phyloP scores from a whole-genome alignment of 1,140 invertebrate genomes.

The Penaeus japonicus region DNA sequence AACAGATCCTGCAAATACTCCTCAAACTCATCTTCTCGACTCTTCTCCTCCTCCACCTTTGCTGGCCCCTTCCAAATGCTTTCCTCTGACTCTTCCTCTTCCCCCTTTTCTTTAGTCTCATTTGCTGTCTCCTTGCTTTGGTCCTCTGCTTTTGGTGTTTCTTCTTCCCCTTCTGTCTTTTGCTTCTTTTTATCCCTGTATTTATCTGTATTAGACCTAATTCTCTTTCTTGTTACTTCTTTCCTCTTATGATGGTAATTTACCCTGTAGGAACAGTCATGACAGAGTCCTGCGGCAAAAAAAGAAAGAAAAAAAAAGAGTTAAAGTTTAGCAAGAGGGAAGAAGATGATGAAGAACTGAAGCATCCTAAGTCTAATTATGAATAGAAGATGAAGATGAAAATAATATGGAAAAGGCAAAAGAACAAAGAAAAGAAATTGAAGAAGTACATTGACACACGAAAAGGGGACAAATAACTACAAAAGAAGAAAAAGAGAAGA shows the following conservation, averaged over 20 bases:
- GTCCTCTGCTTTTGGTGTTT: background rate
- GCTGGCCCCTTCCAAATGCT: slow-evolving; percentile 51
- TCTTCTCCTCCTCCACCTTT: slow-evolving; percentile 39
- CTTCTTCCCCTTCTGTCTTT: background rate
- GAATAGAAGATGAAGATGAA: too few species aligned
- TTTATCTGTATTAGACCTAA: background rate
- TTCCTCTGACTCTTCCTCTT: background rate
- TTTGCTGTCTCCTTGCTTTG: background rate
- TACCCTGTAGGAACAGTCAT: slow-evolving; percentile 50
- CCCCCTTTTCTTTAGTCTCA: background rate
- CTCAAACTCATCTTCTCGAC: slow-evolving; percentile 53
- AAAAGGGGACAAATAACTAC: too few species aligned
- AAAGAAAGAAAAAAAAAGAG: background rate
- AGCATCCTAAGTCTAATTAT: too few species aligned
- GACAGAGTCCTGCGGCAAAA: slow-evolving; percentile 31
- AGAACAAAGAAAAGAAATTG: too few species aligned
- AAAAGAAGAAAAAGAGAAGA: too few species aligned
- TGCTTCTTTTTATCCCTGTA: background rate
- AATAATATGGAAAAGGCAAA: too few species aligned
- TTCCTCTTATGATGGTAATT: slow-evolving; percentile 44
- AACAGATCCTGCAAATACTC: slow-evolving; percentile 51
- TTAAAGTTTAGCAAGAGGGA: too few species aligned
- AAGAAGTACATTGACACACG: too few species aligned
- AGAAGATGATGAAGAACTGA: too few species aligned
- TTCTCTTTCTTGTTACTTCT: slow-evolving; percentile 34